A percentile compares a stretch with the other conserved stretches of the same genome.
Conservation (phyloP, 2,797 vertebrate species). For the Sebastes wilsoni region DNA sequence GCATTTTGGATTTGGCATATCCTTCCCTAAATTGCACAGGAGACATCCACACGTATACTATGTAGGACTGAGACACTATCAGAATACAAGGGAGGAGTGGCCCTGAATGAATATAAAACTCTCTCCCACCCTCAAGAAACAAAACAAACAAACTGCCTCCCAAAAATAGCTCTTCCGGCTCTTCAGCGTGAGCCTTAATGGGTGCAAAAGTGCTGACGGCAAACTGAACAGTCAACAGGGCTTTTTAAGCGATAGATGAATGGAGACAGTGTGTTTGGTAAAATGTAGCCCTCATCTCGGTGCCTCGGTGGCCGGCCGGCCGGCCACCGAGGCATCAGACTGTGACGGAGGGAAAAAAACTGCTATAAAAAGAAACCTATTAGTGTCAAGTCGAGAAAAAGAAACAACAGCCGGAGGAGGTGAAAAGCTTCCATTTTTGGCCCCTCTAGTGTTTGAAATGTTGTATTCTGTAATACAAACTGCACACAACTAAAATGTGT, state of each 20-base stretch:
- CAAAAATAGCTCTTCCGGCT: constrained; percentile 31
- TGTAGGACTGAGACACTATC: background rate
- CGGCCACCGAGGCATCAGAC: background rate
- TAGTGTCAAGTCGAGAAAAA: background rate
- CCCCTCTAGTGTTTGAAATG: background rate
- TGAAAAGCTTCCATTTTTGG: background rate
- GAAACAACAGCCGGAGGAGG: background rate
- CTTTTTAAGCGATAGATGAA: constrained; percentile 36
- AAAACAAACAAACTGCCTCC: constrained; percentile 8
- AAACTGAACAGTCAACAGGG: constrained; percentile 33
- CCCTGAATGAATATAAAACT: background rate
- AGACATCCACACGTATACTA: background rate
- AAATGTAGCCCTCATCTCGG: background rate
- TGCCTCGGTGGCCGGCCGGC: too few species aligned
- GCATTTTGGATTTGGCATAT: background rate
- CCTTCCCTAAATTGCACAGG: background rate
- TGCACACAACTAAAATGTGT: background rate
- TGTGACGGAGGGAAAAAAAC: background rate
- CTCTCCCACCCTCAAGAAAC: background rate
- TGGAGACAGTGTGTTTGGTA: background rate
- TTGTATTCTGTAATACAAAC: background rate
- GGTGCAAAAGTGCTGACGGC: constrained; percentile 27
- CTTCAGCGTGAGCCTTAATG: constrained; percentile 23
- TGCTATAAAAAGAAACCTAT: constrained; percentile 16
- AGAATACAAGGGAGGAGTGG: background rate